Conservation (phyloP, 2,888 invertebrate species). For the Fragum fragum region DNA sequence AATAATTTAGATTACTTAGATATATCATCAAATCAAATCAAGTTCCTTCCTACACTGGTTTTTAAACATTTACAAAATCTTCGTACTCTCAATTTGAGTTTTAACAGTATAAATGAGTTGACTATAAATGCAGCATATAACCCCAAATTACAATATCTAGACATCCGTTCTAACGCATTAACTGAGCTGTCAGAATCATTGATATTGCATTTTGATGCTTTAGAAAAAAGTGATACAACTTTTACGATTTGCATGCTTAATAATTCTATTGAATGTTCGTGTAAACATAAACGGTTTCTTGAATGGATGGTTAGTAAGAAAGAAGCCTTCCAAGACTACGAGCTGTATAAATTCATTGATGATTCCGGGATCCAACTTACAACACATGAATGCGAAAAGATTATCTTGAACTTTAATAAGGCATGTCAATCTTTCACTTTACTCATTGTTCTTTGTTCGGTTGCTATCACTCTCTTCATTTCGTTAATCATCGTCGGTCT, state of each 20-base stretch:
- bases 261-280: constrained; percentile 11
- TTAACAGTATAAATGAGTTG: constrained; percentile 34
- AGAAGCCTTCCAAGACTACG: not conserved
- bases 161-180: constrained; percentile 41
- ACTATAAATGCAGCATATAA: constrained; percentile 8
- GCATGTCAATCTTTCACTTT: constrained; percentile 25
- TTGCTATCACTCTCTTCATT: constrained; percentile 36
- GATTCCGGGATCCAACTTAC: not conserved
- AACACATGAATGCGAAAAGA: not conserved
- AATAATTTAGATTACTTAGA: constrained; percentile 35
- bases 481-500: constrained; percentile 40
- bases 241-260: not conserved
- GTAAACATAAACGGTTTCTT: constrained; percentile 22
- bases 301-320: constrained; percentile 4
- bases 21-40: constrained; percentile 41
- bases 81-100: constrained; percentile 35
- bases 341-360: constrained; percentile 5
- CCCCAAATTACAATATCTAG: constrained; percentile 21
- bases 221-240: not conserved
- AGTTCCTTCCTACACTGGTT: not conserved
- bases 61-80: constrained; percentile 11
- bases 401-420: not conserved
- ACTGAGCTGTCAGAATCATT: constrained; percentile 10
- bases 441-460: constrained; percentile 19
- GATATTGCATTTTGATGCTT: not conserved